phyloP scores from a whole-genome alignment of 2,797 vertebrate species.

The Siniperca undulata region DNA sequence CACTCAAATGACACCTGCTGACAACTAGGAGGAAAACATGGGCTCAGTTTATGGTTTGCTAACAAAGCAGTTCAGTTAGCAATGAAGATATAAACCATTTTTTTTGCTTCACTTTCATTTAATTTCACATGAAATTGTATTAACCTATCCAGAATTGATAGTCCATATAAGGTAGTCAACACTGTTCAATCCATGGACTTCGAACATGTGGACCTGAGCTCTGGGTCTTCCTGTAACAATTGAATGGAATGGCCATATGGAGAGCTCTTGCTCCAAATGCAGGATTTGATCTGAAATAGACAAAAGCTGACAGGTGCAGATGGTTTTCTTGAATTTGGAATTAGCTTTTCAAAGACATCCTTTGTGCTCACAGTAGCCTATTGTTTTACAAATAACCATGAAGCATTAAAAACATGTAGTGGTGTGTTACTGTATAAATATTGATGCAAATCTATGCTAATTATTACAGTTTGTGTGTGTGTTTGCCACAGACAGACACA shows the following conservation, averaged over 20 bases:
- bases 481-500: neutral
- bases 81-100: neutral
- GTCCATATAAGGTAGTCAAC: neutral
- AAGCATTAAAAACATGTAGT: slow-evolving; percentile 11
- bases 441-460: slow-evolving; percentile 39
- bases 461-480: slow-evolving; percentile 2
- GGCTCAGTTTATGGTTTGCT: neutral
- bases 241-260: slow-evolving; percentile 33
- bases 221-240: slow-evolving; percentile 20
- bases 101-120: slow-evolving; percentile 18
- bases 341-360: slow-evolving; percentile 54
- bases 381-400: slow-evolving; percentile 63
- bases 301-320: slow-evolving; percentile 71
- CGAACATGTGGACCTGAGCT: slow-evolving; percentile 11
- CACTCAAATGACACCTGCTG: slow-evolving; percentile 10
- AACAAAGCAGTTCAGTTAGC: neutral
- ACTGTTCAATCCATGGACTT: neutral
- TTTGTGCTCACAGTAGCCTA: slow-evolving; percentile 32
- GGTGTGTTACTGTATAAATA: slow-evolving; percentile 28
- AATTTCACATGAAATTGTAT: neutral
- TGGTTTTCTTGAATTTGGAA: slow-evolving; percentile 64
- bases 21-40: slow-evolving; percentile 1
- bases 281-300: slow-evolving; percentile 50
- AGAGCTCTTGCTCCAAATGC: slow-evolving; percentile 43
- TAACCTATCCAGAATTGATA: neutral